phyloP scores from a whole-genome alignment of 2,888 invertebrate species.

The Opisthograptis luteolata region DNA sequence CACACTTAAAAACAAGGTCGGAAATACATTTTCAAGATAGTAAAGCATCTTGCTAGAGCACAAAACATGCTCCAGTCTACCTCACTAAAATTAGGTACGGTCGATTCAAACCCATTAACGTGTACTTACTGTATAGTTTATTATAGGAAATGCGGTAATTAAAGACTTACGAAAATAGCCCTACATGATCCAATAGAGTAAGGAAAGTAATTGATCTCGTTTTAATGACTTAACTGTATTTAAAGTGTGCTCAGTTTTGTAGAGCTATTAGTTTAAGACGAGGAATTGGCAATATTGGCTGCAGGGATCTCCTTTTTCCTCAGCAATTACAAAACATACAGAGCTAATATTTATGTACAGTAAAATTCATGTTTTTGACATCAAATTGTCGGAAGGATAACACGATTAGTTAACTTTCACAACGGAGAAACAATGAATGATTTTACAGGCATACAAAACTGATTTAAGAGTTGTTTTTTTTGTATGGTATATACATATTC shows the following conservation, averaged over 20 bases:
- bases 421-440: too few relatives aligned
- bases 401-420: too few relatives aligned
- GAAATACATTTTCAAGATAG: not conserved
- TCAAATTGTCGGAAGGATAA: too few relatives aligned
- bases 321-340: too few relatives aligned
- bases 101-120: constrained; percentile 24
- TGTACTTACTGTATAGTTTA: constrained; percentile 21
- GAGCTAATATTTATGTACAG: too few relatives aligned
- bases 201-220: constrained; percentile 32
- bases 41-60: too few relatives aligned
- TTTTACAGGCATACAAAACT: too few relatives aligned
- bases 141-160: constrained; percentile 29
- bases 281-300: too few relatives aligned
- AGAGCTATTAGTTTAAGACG: constrained; percentile 9
- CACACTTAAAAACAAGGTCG: not conserved
- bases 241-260: constrained; percentile 12
- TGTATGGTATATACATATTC: too few relatives aligned
- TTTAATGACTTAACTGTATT: constrained; percentile 37
- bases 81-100: constrained; percentile 23
- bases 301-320: too few relatives aligned
- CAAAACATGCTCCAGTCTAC: constrained; percentile 1
- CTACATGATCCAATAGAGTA: constrained; percentile 11
- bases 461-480: too few relatives aligned
- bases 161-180: constrained; percentile 23
- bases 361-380: too few relatives aligned